Percentiles rank a stretch among this genome's conserved stretches.
phyloP scores from a whole-genome alignment of 2,113 vertebrate species.

The Martes martes region DNA sequence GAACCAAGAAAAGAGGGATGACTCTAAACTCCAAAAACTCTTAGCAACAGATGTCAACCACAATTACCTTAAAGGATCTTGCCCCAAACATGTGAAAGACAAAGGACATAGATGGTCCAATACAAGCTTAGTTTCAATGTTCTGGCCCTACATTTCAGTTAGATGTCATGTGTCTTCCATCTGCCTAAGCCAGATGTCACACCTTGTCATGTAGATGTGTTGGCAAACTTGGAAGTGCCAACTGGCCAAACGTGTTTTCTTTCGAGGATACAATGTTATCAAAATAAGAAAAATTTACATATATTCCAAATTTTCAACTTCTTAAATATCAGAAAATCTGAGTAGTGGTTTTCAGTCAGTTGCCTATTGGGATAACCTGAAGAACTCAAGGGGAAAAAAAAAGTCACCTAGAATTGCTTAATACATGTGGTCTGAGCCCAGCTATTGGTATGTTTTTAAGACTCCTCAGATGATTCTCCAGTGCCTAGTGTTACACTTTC shows the following conservation, averaged over 20 bases:
- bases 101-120: neutral
- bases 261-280: neutral
- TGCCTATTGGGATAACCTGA: neutral
- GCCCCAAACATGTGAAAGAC: neutral
- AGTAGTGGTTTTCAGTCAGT: neutral
- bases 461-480: neutral
- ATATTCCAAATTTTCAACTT: neutral
- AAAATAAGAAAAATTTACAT: neutral
- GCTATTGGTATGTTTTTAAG: neutral
- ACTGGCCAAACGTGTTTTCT: neutral
- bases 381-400: neutral
- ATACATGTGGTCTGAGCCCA: neutral
- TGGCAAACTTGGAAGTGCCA: neutral
- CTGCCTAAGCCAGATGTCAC: neutral
- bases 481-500: neutral
- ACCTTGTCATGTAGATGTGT: neutral
- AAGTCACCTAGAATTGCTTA: neutral
- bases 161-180: neutral
- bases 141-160: neutral
- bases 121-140: neutral
- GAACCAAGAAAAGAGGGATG: neutral
- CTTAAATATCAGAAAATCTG: neutral
- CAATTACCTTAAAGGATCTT: neutral
- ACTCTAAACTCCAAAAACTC: neutral
- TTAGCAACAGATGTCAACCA: neutral